Percentiles rank a stretch among this genome's conserved stretches.
Evolutionary conservation across 2,888 invertebrate species (phyloP).

Genomic region (Chrysolina oricalcia): DNA sequence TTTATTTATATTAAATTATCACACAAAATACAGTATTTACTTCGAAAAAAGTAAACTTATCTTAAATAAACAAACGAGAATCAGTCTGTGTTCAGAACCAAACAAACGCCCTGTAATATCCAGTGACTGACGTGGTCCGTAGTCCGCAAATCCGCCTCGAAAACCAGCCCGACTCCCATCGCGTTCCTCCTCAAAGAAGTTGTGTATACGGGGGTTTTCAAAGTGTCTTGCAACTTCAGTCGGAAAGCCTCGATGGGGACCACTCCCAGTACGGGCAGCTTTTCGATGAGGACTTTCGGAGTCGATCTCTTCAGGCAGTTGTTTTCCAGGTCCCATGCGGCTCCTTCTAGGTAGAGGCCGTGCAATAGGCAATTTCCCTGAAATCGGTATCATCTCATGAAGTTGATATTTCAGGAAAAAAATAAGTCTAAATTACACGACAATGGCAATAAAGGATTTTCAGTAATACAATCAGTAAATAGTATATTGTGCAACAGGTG

Average conservation of each 20-base stretch:
- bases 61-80: constrained; percentile 5
- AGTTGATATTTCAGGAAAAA: too few species aligned
- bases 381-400: constrained; percentile 41
- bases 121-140: constrained; percentile 90
- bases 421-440: too few species aligned
- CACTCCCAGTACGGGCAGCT: constrained; percentile 88
- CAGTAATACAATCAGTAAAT: too few species aligned
- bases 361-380: constrained; percentile 85
- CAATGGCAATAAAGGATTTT: too few species aligned
- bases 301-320: constrained; percentile 82
- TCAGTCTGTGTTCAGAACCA: constrained; percentile 87
- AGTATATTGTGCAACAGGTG: too few species aligned
- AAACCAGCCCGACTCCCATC: constrained; percentile 93
- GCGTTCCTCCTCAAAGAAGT: constrained; percentile 90
- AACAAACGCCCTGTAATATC: constrained; percentile 92
- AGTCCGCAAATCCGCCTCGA: constrained; percentile 90
- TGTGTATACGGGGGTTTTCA: constrained; percentile 91
- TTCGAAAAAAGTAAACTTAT: background rate
- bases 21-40: constrained; percentile 11
- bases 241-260: constrained; percentile 89
- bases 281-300: constrained; percentile 89
- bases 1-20: constrained; percentile 51
- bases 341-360: constrained; percentile 91
- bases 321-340: constrained; percentile 85
- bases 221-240: constrained; percentile 90